Evolutionary conservation across 2,888 invertebrate species (phyloP).

Genomic region (Sinhomidia bicolor): DNA sequence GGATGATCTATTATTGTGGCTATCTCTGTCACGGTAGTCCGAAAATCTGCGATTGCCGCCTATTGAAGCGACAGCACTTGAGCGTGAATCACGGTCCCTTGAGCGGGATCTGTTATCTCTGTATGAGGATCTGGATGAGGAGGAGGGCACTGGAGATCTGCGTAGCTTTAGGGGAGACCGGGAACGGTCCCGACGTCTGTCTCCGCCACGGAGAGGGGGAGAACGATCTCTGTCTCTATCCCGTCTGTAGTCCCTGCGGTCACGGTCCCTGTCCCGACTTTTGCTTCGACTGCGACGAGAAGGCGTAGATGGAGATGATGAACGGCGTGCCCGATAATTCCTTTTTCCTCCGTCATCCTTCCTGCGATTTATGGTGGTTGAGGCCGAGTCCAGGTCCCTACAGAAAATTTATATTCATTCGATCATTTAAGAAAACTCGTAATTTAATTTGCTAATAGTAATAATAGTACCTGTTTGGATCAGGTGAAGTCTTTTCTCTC

Average conservation of each 20-base stretch:
- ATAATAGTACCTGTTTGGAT: neutral
- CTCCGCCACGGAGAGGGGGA: constrained; percentile 54
- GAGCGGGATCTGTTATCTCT: constrained; percentile 80
- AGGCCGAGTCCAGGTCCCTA: constrained; percentile 46
- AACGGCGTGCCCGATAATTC: constrained; percentile 66
- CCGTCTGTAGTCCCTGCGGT: constrained; percentile 7
- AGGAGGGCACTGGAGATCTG: constrained; percentile 29
- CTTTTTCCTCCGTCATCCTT: constrained; percentile 62
- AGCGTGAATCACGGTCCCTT: constrained; percentile 45
- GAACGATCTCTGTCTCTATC: constrained; percentile 53
- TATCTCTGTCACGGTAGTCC: constrained; percentile 81
- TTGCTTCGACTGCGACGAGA: constrained; percentile 61
- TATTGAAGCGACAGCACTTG: constrained; percentile 16
- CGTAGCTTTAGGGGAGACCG: constrained; percentile 41
- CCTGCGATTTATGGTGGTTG: constrained; percentile 36
- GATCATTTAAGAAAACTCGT: no score
- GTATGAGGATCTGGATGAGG: constrained; percentile 81
- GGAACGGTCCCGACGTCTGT: constrained; percentile 69
- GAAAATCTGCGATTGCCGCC: constrained; percentile 30
- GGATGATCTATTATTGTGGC: constrained; percentile 81
- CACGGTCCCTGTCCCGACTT: constrained; percentile 57
- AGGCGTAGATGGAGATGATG: constrained; percentile 46
- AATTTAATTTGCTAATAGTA: no score
- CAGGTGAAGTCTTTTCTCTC: constrained; percentile 44
- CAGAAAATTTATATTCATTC: no score